phyloP scores from a whole-genome alignment of 2,888 invertebrate species.

The Euplagia quadripunctaria region DNA sequence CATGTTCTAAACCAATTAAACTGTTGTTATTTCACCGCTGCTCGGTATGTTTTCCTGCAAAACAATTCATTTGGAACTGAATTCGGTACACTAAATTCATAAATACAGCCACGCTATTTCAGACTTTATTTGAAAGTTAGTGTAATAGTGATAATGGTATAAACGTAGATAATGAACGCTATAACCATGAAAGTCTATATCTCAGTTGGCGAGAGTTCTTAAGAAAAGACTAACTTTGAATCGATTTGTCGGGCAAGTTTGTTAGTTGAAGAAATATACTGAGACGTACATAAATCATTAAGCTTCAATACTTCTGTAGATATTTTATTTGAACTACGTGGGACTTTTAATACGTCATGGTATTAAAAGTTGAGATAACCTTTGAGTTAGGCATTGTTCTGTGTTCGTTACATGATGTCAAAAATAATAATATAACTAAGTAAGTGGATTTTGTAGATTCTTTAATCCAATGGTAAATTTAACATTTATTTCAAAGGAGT shows the following conservation, averaged over 20 bases:
- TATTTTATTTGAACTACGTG: neutral
- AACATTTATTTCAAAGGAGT: neutral
- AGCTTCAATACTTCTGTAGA: constrained; percentile 1
- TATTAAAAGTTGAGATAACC: neutral
- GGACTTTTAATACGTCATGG: neutral
- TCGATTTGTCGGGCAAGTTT: constrained; percentile 40
- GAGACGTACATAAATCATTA: constrained; percentile 12
- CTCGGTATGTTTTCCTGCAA: neutral
- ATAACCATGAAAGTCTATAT: neutral
- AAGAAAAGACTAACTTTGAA: constrained; percentile 35
- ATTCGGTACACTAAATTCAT: neutral
- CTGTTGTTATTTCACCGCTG: neutral
- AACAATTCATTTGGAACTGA: neutral
- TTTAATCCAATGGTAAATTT: neutral
- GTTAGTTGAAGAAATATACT: constrained; percentile 25
- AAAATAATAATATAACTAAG: neutral
- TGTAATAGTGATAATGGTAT: neutral
- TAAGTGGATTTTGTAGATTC: neutral
- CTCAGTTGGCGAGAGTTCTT: constrained; percentile 28
- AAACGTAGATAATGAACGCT: neutral
- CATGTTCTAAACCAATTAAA: neutral
- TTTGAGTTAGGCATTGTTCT: neutral
- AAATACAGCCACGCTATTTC: neutral
- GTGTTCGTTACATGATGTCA: neutral
- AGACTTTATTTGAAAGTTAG: neutral